Base-by-base conservation (phyloP, 30 jellyfish, hydroid and myxozoan species). In the Morbakka virulenta region DNA sequence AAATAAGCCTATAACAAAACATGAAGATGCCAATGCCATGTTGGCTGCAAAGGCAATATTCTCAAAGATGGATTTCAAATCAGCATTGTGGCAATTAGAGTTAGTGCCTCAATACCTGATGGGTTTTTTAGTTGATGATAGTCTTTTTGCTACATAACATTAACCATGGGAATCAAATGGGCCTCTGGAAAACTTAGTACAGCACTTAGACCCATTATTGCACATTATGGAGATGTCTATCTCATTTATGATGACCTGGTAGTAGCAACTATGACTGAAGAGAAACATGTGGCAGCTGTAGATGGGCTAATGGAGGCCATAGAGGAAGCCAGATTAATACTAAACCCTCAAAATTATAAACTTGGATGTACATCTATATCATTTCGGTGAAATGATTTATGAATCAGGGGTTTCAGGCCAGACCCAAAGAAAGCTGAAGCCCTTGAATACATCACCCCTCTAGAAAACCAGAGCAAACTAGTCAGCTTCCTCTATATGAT, bases 31-130 rank as follows among this genome's bases (percentile, higher is more conserved):
- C 41, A 34, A 17, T 48, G 66, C 88, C 3, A 69, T 26, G 49
- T 47, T 86, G 22, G 20, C 76, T 0, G 96, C 88, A 11, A 9
- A 53, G 36, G 25, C 48, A 23, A 27, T 28, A 11, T 77, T 86
- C 67, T 0, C 88, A 72, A 86, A 86, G 72, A 61, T 71, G 1
- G 92, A 79, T 61, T 61, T 86, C 14, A 35, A 65, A 35, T 1
- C 93, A 32, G 96, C 93, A 9, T 86, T 51, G 68, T 84, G 57
- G 32, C 96, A 86, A 30, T 64, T 86, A 28, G 93, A 24, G 66
- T 36, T 86, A 29, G 70, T 57, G 11, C 82, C 69, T 3, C 85
- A 27, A 22, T 34, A 67, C 32, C 1, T n/a, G n/a, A n/a, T n/a
- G n/a, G n/a, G n/a, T n/a, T n/a, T n/a, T n/a, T n/a, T n/a, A 88